Base-by-base conservation (phyloP, 1,140 invertebrate genomes). In the Drosophila truncata region DNA sequence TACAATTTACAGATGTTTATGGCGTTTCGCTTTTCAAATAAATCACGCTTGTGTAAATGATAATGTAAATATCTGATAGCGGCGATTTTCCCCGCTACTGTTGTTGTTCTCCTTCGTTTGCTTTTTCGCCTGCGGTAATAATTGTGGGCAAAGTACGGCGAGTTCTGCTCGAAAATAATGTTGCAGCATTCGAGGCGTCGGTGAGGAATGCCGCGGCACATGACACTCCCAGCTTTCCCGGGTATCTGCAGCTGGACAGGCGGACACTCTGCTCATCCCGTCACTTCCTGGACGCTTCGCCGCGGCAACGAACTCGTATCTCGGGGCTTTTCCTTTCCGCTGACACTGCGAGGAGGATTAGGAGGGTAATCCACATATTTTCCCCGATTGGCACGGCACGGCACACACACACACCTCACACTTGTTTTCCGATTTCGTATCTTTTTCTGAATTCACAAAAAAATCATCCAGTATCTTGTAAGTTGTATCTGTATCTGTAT, bases 1-100 rank as follows among this genome's bases (percentile, higher is more conserved):
- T 88, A 88, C 85, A 88, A 90, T 88, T 88, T 88, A 88, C 85
- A 88, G 81, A 87, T 88, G 85, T 77, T 85, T 71, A 61, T 83
- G 75, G 74, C 57, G 70, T 72, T 72, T 72, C 70, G 70, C 70
- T 72, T 72, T 72, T 72, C 54, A 76, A 84, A 66, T 78, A 87
- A 87, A 88, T 88, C 85, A 88, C 85, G 85, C 69, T 84, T 73
- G 69, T 67, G 80, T 83, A 77, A 87, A 87, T 80, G 85, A 66
- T 71, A 70, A 60, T 64, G 80, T 83, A 77, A 87, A 87, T 80
- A 83, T 65, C 39, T 72, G 72, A 78, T 70, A 78, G 73, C 37
- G 49, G 29, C 39, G 61, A 29, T 59, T 41, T 71, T 49, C 14
- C 54, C 39, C 14, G 57, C 46, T 47, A 41, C 55, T 54, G 57